Evolutionary conservation across 2,113 vertebrate genomes (phyloP), one percentile per base, ranked within the genome.

Genomic region (Mus pahari): DNA sequence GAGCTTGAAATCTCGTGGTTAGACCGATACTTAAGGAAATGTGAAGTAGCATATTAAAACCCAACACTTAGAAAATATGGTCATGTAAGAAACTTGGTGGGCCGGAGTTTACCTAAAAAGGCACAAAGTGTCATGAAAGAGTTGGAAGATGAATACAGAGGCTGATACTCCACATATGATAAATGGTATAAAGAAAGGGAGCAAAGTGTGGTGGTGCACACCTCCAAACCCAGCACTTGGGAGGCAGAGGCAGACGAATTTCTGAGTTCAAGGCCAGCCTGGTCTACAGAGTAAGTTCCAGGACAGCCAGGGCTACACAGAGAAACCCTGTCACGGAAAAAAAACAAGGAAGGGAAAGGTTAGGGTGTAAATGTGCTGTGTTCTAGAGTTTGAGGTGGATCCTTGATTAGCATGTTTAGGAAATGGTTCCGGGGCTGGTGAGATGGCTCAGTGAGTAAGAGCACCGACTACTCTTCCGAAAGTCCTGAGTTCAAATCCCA

Each of bases 21-120:
- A 48, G 42, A 42, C 8, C 50, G 94, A 16, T 71, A 62, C 95
- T 87, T 78, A 68, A 86, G 53, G 64, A 87, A 84, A 36, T 81
- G 50, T 81, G 77, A 55, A 36, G 22, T 22, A 81, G 77, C 77
- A 22, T 91, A n/a, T 45, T 62, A 87, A 26, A 92, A 71, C 19
- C 87, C 90, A 36, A 50, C 90, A n/a, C 20, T 86, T 75, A 74
- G 94, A 92, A 70, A 79, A 97, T 36, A 19, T n/a, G 48, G 1
- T 91, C 45, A 11, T 78, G 1, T 89, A 50, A 91, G 60, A 68
- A 92, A 77, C 66, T 88, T 53, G 58, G 12, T 79, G n/a, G 33
- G 6, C 36, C 86, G 53, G 36, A 81, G 36, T 68, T 95, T 20
- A 55, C 77, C 42, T 45, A 28, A n/a, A 81, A 90, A 81, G 78